phyloP scores from a whole-genome alignment of 2,888 invertebrate genomes.

The Slavum lentiscoides region DNA sequence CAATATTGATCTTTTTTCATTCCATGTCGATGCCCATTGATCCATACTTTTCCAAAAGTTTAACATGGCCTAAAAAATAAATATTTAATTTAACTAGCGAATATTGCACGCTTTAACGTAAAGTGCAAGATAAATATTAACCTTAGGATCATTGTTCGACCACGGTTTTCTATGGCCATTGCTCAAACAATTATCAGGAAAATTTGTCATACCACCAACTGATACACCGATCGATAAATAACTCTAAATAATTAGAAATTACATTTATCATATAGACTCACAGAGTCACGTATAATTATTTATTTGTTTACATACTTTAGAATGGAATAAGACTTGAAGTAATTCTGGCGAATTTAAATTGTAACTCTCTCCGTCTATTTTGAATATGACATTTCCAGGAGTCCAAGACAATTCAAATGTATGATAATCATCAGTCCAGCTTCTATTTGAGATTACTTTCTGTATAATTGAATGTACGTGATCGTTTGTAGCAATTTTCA shows the following conservation, averaged over 20 bases:
- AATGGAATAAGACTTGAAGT: conserved; percentile 25
- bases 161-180: conserved; percentile 69
- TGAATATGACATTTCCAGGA: conserved; percentile 16
- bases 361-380: conserved; percentile 31
- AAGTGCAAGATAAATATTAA: conserved; percentile 11
- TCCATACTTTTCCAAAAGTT: conserved; percentile 62
- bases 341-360: conserved; percentile 8
- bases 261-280: neutral
- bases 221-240: conserved; percentile 57
- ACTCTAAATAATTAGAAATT: conserved; percentile 56
- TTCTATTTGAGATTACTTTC: neutral
- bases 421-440: conserved; percentile 18
- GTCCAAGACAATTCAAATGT: conserved; percentile 16
- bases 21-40: conserved; percentile 63
- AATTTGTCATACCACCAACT: conserved; percentile 58
- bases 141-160: conserved; percentile 68
- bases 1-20: conserved; percentile 62
- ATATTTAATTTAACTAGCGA: no score
- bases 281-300: neutral
- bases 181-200: conserved; percentile 57
- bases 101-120: no score
- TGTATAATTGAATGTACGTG: neutral
- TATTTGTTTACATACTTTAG: conserved; percentile 23
- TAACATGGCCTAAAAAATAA: conserved; percentile 57
- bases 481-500: neutral